Base-by-base conservation (phyloP, 2,888 invertebrate species). In the Drosophila robusta region DNA sequence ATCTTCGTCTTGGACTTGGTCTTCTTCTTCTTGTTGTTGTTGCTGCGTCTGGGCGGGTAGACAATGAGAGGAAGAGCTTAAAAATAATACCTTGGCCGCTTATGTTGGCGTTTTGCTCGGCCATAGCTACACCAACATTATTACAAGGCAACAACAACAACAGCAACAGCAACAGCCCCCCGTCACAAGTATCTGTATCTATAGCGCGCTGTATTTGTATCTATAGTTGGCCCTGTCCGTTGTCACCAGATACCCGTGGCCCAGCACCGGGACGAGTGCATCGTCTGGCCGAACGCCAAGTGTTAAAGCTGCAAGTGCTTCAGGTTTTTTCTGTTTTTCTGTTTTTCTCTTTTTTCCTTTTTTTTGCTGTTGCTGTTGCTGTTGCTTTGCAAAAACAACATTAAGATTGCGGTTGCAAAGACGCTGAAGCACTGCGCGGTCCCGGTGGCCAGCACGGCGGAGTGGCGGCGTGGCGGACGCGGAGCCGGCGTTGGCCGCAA, bases 21-120 rank as follows among this genome's bases (percentile, higher is more conserved):
- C 34, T 42, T 39, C 38, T 26, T 39, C 41, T n/a, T 47, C 41
- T 58, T 45, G 18, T 44, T 16, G 52, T 41, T 41, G 12, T 50
- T 22, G n/a, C 55, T 50, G 46, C 29, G 66, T 76, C 76, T 78
- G 76, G 78, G 72, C 44, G 80, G 75, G 85, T 70, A 85, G 85
- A 85, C 85, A 85, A 80, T 81, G 80, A 75, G 57, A 80, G 87
- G 84, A 85, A 85, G 87, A 85, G 85, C 85, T 86, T 86, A 87
- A 84, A 87, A 87, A 80, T 86, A 86, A 87, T 87, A 86, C 85
- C 82, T 78, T 86, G 84, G 73, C 78, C 85, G 82, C 85, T 85
- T 85, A 84, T 84, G 80, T 80, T 80, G 80, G 76, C 84, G 83
- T 71, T 83, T 79, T 70, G 74, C 68, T 74, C 57, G 74, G 65